Percentiles rank a stretch among this genome's conserved stretches.
phyloP scores from a whole-genome alignment of 2,888 invertebrate species.

The Luffia ferchaultella region DNA sequence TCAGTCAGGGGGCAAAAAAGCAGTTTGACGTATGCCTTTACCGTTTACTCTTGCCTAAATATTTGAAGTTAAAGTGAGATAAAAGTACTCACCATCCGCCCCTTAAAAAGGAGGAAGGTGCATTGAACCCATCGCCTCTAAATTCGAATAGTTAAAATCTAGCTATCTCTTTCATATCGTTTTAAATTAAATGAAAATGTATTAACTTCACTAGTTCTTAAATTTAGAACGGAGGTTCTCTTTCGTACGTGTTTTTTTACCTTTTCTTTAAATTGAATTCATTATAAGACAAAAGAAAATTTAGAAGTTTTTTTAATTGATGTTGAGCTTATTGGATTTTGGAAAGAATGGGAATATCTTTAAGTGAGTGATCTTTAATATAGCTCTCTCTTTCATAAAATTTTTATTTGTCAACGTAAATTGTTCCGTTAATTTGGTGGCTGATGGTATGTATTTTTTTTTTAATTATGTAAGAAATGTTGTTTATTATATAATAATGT shows the following conservation, averaged over 20 bases:
- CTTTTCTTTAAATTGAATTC: neutral
- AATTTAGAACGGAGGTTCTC: neutral
- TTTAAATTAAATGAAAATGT: neutral
- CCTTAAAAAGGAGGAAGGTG: conserved; percentile 4
- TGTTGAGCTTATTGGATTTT: no score
- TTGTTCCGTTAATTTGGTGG: no score
- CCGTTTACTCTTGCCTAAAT: neutral
- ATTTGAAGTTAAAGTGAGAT: neutral
- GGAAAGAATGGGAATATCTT: no score
- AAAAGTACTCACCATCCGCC: neutral
- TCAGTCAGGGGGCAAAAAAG: neutral
- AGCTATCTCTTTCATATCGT: neutral
- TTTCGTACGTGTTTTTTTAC: neutral
- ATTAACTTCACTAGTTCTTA: neutral
- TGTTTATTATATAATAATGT: no score
- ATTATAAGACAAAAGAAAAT: no score
- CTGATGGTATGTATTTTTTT: no score
- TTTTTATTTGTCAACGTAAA: no score
- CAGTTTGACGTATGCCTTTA: neutral
- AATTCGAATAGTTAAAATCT: neutral
- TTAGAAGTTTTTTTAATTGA: no score
- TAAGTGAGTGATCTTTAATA: no score
- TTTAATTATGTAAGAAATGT: no score
- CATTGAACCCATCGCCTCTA: conserved; percentile 1
- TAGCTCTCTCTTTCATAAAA: no score